Percentiles rank a stretch among this genome's conserved stretches.
These are phyloP conservation scores for Bombus pyrosoma DNA, from an alignment of 1,140 invertebrate species.

Conservation along the genomic window DNA sequence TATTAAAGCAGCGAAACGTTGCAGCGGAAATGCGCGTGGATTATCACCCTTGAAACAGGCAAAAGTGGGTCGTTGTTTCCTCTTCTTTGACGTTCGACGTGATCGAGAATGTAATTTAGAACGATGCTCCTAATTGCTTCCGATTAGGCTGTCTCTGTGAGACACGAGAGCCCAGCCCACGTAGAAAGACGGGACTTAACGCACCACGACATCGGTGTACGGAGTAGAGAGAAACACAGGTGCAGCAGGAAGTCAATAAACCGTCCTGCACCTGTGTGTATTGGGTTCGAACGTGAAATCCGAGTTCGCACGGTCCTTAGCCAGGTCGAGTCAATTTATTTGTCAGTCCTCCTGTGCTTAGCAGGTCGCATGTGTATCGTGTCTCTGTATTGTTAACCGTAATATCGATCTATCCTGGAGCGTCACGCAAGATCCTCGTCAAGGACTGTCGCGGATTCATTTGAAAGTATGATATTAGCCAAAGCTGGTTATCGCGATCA, in stretches of 20 bases:
- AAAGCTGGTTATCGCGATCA: not conserved
- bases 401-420: conserved; percentile 10
- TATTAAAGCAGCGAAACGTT: not conserved
- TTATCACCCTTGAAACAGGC: not conserved
- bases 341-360: not conserved
- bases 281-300: conserved; percentile 17
- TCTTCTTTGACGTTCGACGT: conserved; percentile 16
- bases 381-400: not conserved
- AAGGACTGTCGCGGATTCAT: not conserved
- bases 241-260: conserved; percentile 65
- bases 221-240: conserved; percentile 45
- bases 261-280: not conserved
- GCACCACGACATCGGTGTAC: conserved; percentile 20
- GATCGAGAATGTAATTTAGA: conserved; percentile 42
- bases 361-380: too few relatives aligned
- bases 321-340: conserved; percentile 14
- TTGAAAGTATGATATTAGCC: conserved; percentile 11
- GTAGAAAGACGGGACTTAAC: conserved; percentile 45
- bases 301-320: conserved; percentile 6
- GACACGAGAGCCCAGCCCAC: conserved; percentile 47
- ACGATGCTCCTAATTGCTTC: conserved; percentile 48
- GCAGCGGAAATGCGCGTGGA: too few relatives aligned
- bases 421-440: conserved; percentile 33
- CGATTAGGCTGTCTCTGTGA: conserved; percentile 43
- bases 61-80: conserved; percentile 38